Conservation (phyloP, 2,797 vertebrate species). For the Diceros bicornis region DNA sequence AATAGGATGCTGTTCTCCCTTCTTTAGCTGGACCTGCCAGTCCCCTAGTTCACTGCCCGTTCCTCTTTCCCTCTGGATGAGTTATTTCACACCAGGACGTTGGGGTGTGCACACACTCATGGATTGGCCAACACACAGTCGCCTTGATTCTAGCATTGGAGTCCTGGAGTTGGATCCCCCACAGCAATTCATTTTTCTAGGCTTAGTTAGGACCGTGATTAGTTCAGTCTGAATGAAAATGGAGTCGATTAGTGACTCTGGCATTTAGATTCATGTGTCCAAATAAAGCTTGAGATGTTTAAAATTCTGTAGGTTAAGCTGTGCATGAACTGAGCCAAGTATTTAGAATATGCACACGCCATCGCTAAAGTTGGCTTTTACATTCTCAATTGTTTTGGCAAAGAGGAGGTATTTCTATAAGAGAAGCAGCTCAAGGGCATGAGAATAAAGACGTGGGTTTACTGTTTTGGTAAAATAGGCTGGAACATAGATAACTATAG, state of each 20-base stretch:
- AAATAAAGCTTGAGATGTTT: slow-evolving; percentile 63
- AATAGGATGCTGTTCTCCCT: neutral
- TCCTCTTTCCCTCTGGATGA: neutral
- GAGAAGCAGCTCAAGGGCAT: neutral
- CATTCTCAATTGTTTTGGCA: slow-evolving; percentile 58
- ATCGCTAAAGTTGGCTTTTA: neutral
- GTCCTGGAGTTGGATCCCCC: neutral
- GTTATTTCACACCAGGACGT: neutral
- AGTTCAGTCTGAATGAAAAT: slow-evolving; percentile 5
- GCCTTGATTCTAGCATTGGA: neutral
- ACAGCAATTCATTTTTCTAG: neutral
- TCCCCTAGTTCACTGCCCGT: neutral
- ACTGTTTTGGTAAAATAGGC: neutral
- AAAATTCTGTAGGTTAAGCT: slow-evolving; percentile 45
- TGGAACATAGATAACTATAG: neutral
- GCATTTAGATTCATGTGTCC: slow-evolving; percentile 21
- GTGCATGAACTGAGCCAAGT: neutral
- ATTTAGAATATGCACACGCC: neutral
- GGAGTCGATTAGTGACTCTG: neutral
- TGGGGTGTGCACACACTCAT: fast-evolving
- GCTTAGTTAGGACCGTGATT: neutral
- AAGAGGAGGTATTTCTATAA: neutral
- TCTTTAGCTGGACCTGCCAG: neutral
- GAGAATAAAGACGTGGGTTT: neutral
- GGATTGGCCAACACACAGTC: neutral